Base-by-base conservation (phyloP, 2,113 vertebrate genomes). In the Gulo gulo region DNA sequence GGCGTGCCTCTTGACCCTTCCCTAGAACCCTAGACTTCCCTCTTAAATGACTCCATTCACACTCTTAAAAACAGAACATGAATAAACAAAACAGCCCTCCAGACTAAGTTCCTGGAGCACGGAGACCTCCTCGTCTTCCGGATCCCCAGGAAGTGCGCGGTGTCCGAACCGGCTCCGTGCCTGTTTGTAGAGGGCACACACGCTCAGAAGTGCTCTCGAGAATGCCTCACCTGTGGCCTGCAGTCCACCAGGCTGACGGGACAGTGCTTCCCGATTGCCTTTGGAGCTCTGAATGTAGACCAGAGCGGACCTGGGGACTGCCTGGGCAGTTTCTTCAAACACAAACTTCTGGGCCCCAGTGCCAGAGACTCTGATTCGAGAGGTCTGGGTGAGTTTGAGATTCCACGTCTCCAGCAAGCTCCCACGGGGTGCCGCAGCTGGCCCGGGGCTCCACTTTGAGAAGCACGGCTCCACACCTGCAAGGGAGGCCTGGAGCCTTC, bases 321-420 rank as follows among this genome's bases (percentile, higher is more conserved):
- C 65, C 57, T 29, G 23, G 63, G 92, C 18, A 91, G 34, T 59
- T 91, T 91, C 39, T 31, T 67, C 76, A 84, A 91, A n/a, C 83
- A 81, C 47, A 74, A 29, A 50, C 36, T 61, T 59, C 65, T 45
- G 1, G 20, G 34, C 2, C 45, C 65, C 45, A 23, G 6, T 20
- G 39, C 67, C 45, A 18, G 34, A 85, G 26, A 39, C 45, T 81
- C 47, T 86, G 89, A 76, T 59, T 83, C 55, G 20, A 21, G 39
- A 71, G 12, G 36, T 29, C 78, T 78, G 8, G 31, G 8, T 73
- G 13, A 11, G 34, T 69, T 36, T 69, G 36, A 45, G 79, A n/a
- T 3, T 15, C 63, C 39, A 16, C 23, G 11, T 82, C 55, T 42
- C 59, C 39, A 85, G 31, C 13, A 21, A 69, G 55, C 16, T 67